phyloP scores from a whole-genome alignment of 2,888 invertebrate species.

The Microctonus aethiopoides region DNA sequence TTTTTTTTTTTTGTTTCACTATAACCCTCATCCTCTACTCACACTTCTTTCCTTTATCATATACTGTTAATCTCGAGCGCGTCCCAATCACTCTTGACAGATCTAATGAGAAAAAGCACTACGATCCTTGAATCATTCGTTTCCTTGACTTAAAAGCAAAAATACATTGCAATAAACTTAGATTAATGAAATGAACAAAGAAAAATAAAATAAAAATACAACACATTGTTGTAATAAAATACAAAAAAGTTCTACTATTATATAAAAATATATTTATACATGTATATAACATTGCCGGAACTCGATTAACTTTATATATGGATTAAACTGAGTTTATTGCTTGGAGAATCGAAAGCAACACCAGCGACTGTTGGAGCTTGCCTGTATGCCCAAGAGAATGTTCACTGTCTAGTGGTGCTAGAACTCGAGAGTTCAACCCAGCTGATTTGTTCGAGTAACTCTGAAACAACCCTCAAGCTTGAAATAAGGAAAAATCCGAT shows the following conservation, averaged over 20 bases:
- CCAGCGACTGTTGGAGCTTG: background rate
- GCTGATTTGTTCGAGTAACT: slow-evolving; percentile 17
- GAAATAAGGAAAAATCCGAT: slow-evolving; percentile 8
- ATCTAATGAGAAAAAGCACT: background rate
- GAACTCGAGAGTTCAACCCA: slow-evolving; percentile 6
- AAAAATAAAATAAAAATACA: background rate
- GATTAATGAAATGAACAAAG: background rate
- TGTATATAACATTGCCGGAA: background rate
- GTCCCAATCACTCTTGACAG: background rate
- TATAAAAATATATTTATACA: background rate
- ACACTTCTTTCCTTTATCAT: background rate
- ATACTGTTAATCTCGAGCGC: background rate
- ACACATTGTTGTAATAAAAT: background rate
- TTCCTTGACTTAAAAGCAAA: background rate
- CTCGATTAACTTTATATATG: slow-evolving; percentile 2
- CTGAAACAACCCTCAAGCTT: slow-evolving; percentile 4
- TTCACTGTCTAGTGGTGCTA: slow-evolving; percentile 3
- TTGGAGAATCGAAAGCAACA: background rate
- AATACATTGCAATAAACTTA: background rate
- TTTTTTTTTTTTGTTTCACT: background rate
- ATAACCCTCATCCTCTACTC: background rate
- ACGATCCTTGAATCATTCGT: background rate
- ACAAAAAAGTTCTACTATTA: background rate
- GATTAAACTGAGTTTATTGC: slow-evolving; percentile 11
- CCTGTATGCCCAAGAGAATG: slow-evolving; percentile 9